Conservation (phyloP, 2,113 vertebrate genomes). For the Tor tambroides region DNA sequence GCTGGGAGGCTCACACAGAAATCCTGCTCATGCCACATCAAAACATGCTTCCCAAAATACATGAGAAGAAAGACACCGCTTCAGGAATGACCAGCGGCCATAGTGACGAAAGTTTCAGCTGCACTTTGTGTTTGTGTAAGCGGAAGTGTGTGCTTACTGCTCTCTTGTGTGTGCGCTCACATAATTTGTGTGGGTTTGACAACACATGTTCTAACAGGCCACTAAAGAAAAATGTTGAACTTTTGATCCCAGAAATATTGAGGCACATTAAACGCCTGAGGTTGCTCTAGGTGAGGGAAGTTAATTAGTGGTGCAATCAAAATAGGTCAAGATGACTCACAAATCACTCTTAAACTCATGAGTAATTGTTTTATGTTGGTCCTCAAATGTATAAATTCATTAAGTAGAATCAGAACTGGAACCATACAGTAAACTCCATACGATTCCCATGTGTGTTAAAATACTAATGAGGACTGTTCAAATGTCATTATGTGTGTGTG, state of each 20-base stretch:
- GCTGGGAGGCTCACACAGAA: constrained; percentile 39
- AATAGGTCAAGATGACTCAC: neutral
- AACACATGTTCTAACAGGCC: constrained; percentile 52
- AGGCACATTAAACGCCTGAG: constrained; percentile 49
- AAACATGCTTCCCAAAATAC: constrained; percentile 42
- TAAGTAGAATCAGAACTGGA: neutral
- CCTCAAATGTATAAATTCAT: neutral
- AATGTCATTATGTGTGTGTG: constrained; percentile 46
- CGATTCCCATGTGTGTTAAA: neutral
- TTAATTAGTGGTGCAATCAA: neutral
- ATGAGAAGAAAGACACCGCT: neutral
- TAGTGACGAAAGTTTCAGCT: constrained; percentile 31
- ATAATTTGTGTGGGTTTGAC: constrained; percentile 14
- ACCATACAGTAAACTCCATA: neutral
- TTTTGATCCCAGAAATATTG: constrained; percentile 60
- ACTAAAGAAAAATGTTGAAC: constrained; percentile 52
- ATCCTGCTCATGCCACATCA: constrained; percentile 49
- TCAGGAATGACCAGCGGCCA: constrained; percentile 48
- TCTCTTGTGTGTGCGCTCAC: neutral
- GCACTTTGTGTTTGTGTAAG: constrained; percentile 26
- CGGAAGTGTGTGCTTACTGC: constrained; percentile 7
- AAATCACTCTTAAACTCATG: neutral
- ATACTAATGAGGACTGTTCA: constrained; percentile 61
- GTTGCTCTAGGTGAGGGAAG: constrained; percentile 33
- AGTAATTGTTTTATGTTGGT: neutral